Percentiles rank a stretch among this genome's conserved stretches.
phyloP scores from a whole-genome alignment of 2,797 vertebrate genomes.

The Sternotherus odoratus region DNA sequence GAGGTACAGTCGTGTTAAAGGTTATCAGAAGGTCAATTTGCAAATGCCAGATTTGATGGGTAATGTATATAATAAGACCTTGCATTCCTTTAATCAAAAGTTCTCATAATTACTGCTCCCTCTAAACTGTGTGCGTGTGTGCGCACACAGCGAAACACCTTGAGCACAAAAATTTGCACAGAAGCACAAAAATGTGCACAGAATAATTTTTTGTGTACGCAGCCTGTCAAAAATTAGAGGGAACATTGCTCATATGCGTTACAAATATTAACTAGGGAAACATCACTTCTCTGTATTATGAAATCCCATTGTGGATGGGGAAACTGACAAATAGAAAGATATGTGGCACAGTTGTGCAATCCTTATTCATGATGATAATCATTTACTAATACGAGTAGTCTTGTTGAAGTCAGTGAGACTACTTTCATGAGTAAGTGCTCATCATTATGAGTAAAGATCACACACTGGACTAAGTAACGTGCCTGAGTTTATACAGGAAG shows the following conservation, averaged over 20 bases:
- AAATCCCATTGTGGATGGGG: not conserved
- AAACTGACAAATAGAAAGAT: not conserved
- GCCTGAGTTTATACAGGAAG: not conserved
- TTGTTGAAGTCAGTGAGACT: not conserved
- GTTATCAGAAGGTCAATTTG: too few species aligned
- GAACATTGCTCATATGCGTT: not conserved
- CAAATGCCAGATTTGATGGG: not conserved
- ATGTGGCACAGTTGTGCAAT: not conserved
- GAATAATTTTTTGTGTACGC: too few species aligned
- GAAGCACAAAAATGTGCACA: too few species aligned
- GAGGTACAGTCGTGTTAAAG: too few species aligned
- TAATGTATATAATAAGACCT: not conserved
- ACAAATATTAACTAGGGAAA: not conserved
- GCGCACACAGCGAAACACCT: too few species aligned
- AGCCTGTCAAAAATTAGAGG: too few species aligned
- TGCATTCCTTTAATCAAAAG: not conserved
- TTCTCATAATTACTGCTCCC: not conserved
- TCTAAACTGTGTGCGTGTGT: too few species aligned
- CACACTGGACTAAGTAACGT: not conserved
- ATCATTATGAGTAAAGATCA: not conserved
- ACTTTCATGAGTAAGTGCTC: not conserved
- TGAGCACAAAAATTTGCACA: too few species aligned
- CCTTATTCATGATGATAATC: not conserved
- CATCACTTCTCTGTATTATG: not conserved
- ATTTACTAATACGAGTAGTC: not conserved